Percentiles rank a stretch among this genome's conserved stretches.
Conservation (phyloP, 2,113 vertebrate species). For the Nanger granti region DNA sequence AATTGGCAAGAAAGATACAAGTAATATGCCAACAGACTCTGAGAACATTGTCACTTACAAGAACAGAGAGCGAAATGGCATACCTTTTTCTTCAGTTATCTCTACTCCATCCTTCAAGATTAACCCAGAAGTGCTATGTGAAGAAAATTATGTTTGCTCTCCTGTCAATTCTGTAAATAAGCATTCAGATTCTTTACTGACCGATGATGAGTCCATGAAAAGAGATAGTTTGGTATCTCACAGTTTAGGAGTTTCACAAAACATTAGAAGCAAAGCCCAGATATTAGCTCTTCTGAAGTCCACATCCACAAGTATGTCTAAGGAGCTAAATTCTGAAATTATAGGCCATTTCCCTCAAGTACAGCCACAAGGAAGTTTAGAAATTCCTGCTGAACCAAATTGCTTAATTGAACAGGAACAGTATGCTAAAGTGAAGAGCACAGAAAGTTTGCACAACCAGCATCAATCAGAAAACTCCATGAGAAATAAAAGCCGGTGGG, state of each 20-base stretch:
- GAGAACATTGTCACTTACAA: not conserved
- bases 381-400: not conserved
- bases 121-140: not conserved
- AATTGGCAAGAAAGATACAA: slow-evolving; percentile 30
- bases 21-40: not conserved
- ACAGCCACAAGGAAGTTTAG: not conserved
- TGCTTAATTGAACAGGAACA: not conserved
- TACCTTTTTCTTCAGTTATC: slow-evolving; percentile 3
- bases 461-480: not conserved
- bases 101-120: not conserved
- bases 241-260: slow-evolving; percentile 38
- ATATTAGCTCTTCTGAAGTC: slow-evolving; percentile 80
- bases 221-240: not conserved
- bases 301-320: not conserved
- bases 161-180: not conserved
- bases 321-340: slow-evolving; percentile 16
- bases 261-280: slow-evolving; percentile 78
- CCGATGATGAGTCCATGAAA: fast-evolving
- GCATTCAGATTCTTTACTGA: not conserved
- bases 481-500: slow-evolving; percentile 55
- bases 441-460: not conserved
- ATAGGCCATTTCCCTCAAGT: not conserved
- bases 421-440: not conserved
- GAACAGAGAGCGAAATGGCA: not conserved
- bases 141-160: not conserved